Conservation (phyloP, 35 echinoderm and acorn worm species). For the Ptychodera flava region DNA sequence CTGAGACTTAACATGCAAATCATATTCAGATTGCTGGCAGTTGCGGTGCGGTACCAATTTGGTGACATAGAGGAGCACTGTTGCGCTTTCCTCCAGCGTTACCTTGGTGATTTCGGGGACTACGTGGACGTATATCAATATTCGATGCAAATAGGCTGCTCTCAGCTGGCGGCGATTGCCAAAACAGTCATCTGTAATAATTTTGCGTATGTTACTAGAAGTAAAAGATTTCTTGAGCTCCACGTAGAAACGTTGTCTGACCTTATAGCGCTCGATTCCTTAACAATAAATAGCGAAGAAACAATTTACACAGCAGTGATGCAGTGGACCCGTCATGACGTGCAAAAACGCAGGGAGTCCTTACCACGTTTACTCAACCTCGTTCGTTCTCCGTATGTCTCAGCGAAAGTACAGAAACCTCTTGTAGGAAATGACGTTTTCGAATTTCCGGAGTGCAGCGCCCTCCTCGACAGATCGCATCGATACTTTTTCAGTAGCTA, state of each 20-base stretch:
- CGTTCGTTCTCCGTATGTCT: neutral
- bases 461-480: neutral
- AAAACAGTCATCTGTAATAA: neutral
- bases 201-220: neutral
- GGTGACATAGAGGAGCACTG: neutral
- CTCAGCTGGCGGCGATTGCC: neutral
- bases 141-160: neutral
- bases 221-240: neutral
- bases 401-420: neutral
- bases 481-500: neutral
- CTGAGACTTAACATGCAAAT: neutral
- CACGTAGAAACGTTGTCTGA: neutral
- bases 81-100: neutral
- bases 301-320: neutral
- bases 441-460: neutral
- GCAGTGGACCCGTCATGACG: neutral
- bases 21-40: neutral
- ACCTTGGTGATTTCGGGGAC: neutral
- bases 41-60: neutral
- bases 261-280: neutral
- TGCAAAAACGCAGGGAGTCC: neutral
- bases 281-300: neutral
- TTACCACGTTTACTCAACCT: neutral
- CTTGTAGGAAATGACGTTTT: neutral
- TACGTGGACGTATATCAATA: neutral